Evolutionary conservation across 2,888 invertebrate species (phyloP).

Genomic region (Noctua pronuba): DNA sequence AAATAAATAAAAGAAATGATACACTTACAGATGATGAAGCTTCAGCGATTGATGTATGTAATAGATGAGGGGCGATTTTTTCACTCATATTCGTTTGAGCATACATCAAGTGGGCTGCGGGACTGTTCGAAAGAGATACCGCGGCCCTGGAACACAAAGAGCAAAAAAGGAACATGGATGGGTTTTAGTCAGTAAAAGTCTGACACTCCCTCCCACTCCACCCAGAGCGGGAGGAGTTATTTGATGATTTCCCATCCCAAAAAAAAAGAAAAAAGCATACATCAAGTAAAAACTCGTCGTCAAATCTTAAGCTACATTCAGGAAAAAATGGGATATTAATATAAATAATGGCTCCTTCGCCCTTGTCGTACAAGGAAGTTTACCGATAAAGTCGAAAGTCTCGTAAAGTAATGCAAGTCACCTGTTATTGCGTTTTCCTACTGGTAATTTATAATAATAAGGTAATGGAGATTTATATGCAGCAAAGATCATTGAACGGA

Average conservation of each 20-base stretch:
- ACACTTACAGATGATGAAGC: too few species aligned
- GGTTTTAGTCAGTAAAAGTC: too few species aligned
- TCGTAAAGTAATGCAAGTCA: conserved; percentile 35
- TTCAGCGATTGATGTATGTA: not conserved
- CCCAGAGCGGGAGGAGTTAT: too few species aligned
- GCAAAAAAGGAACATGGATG: too few species aligned
- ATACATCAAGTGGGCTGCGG: too few species aligned
- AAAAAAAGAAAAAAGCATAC: too few species aligned
- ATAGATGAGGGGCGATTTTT: not conserved
- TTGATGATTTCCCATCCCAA: too few species aligned
- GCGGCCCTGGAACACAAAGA: too few species aligned
- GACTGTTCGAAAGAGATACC: too few species aligned
- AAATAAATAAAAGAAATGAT: too few species aligned
- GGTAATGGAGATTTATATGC: conserved; percentile 41
- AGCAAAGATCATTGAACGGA: conserved; percentile 46
- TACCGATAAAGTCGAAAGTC: conserved; percentile 55
- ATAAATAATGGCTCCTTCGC: conserved; percentile 4
- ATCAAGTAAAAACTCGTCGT: not conserved
- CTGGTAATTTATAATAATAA: conserved; percentile 29
- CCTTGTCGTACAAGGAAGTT: conserved; percentile 57
- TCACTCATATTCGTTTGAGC: not conserved
- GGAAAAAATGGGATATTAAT: conserved; percentile 2
- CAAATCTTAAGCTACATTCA: not conserved
- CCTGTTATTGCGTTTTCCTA: conserved; percentile 4
- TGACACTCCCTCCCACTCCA: too few species aligned